phyloP scores from a whole-genome alignment of 2,113 vertebrate species.

The zebrafish (Danio rerio) region DNA sequence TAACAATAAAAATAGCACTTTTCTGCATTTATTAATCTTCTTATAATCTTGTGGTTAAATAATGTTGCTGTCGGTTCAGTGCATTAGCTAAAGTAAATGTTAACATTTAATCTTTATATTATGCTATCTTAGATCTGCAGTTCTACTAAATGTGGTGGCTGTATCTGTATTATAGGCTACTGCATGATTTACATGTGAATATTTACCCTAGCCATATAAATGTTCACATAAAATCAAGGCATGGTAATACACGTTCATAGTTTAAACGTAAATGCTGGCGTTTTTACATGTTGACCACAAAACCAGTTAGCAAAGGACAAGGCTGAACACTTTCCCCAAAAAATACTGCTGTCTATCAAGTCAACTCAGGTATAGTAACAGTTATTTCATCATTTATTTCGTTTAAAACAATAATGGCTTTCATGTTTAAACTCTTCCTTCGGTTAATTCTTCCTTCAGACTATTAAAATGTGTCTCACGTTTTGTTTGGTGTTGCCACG shows the following conservation, averaged over 20 bases:
- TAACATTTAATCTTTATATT: too few species aligned
- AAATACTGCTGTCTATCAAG: background rate
- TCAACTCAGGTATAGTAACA: background rate
- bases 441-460: background rate
- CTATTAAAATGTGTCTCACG: background rate
- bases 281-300: too few species aligned
- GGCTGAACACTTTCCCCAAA: background rate
- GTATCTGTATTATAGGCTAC: background rate
- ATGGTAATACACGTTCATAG: too few species aligned
- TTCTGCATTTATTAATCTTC: too few species aligned
- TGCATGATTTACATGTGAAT: background rate
- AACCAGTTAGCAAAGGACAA: background rate
- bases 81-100: too few species aligned
- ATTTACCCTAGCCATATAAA: background rate
- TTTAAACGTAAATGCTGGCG: too few species aligned
- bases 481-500: conserved; percentile 32
- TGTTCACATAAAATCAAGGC: background rate
- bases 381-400: background rate
- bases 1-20: too few species aligned
- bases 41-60: too few species aligned
- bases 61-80: too few species aligned
- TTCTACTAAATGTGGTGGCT: background rate
- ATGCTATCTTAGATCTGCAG: too few species aligned
- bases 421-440: background rate
- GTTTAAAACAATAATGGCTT: background rate